Evolutionary conservation across 2,113 vertebrate species (phyloP).

Genomic region (Amblyornis subalaris): DNA sequence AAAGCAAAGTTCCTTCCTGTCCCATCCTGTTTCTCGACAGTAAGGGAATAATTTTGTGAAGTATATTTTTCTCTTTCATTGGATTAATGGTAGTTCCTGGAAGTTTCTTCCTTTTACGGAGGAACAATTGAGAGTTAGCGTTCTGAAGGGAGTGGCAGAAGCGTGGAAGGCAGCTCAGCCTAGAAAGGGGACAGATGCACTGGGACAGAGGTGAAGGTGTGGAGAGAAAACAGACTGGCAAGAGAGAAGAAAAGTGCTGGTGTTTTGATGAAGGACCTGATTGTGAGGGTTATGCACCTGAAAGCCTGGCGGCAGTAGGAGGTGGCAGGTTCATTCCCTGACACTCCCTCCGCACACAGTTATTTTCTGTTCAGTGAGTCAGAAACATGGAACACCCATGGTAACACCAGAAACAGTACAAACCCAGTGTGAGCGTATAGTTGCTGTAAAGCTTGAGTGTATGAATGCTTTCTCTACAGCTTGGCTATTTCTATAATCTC

Average conservation of each 20-base stretch:
- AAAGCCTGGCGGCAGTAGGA: neutral
- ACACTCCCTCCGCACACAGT: neutral
- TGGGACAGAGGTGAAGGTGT: neutral
- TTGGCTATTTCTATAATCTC: neutral
- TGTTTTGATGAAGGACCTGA: neutral
- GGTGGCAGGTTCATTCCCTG: neutral
- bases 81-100: neutral
- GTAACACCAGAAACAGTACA: neutral
- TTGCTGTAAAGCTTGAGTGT: neutral
- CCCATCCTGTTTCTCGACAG: neutral
- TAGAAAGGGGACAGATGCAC: neutral
- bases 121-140: neutral
- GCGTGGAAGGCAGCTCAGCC: fast-evolving
- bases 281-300: neutral
- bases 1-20: neutral
- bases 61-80: neutral
- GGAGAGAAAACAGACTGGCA: fast-evolving
- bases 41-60: neutral
- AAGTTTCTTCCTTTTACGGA: neutral
- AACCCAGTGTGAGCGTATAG: fast-evolving
- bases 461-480: fast-evolving
- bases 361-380: neutral
- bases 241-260: too few species aligned
- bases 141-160: neutral
- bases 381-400: fast-evolving